phyloP scores from a whole-genome alignment of 1,140 invertebrate species.

The Pectinophora gossypiella region DNA sequence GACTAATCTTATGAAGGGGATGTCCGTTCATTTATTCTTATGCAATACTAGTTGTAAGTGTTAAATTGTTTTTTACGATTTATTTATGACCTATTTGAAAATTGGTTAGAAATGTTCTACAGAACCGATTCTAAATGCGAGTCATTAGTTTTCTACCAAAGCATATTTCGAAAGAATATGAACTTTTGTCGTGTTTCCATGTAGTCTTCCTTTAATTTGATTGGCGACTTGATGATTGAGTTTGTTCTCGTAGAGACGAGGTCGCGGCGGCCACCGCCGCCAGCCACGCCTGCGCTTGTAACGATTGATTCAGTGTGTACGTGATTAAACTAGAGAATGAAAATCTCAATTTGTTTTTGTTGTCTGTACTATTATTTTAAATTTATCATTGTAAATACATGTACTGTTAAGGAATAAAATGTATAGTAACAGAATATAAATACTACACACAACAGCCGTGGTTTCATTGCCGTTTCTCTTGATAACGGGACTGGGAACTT shows the following conservation, averaged over 20 bases:
- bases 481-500: too few species aligned
- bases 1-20: slow-evolving; percentile 36
- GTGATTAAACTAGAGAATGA: slow-evolving; percentile 20
- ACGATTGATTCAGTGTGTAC: too few species aligned
- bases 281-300: too few species aligned
- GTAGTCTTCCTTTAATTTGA: slow-evolving; percentile 44
- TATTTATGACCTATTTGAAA: slow-evolving; percentile 52
- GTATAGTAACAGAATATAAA: slow-evolving; percentile 71
- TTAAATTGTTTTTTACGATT: slow-evolving; percentile 72
- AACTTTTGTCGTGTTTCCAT: slow-evolving; percentile 28
- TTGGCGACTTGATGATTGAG: not conserved
- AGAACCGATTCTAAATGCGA: slow-evolving; percentile 26
- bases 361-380: slow-evolving; percentile 58
- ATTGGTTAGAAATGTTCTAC: slow-evolving; percentile 25
- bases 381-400: slow-evolving; percentile 56
- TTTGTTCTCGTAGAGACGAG: not conserved
- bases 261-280: not conserved
- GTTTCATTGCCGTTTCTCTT: too few species aligned
- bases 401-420: slow-evolving; percentile 64
- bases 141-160: slow-evolving; percentile 60
- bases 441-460: slow-evolving; percentile 24
- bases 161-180: slow-evolving; percentile 46
- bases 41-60: slow-evolving; percentile 75
- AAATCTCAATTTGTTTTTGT: slow-evolving; percentile 64
- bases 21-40: slow-evolving; percentile 62